A percentile compares a stretch with the other conserved stretches of the same genome.
phyloP scores from a whole-genome alignment of 2,888 invertebrate species.

The Hermaeophaga mercurialis region DNA sequence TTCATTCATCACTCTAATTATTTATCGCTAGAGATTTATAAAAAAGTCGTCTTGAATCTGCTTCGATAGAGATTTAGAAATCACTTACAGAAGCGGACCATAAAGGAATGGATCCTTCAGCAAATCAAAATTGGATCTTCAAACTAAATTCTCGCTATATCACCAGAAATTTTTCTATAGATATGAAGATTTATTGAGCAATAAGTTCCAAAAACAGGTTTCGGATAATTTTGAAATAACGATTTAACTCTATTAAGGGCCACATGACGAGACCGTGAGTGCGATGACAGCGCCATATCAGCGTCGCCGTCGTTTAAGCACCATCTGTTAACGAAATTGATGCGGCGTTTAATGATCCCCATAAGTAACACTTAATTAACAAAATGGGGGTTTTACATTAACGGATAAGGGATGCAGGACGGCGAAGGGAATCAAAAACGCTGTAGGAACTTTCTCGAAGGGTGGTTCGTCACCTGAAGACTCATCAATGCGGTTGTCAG shows the following conservation, averaged over 20 bases:
- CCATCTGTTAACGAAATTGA: constrained; percentile 39
- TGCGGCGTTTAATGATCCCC: constrained; percentile 38
- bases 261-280: constrained; percentile 26
- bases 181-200: too few species aligned
- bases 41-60: too few species aligned
- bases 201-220: background rate
- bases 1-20: too few species aligned
- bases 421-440: background rate
- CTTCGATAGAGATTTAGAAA: too few species aligned
- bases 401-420: constrained; percentile 27
- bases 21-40: too few species aligned
- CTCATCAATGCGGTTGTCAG: background rate
- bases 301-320: constrained; percentile 25
- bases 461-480: constrained; percentile 5
- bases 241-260: constrained; percentile 6
- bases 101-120: too few species aligned
- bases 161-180: too few species aligned
- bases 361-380: constrained; percentile 55
- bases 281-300: constrained; percentile 34
- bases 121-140: too few species aligned
- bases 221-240: background rate
- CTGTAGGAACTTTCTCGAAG: background rate
- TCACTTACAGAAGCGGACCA: too few species aligned
- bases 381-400: constrained; percentile 49
- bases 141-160: too few species aligned